Evolutionary conservation across 64 coral and sea anemone genomes (phyloP).

Genomic region (Pachyseris speciosa): DNA sequence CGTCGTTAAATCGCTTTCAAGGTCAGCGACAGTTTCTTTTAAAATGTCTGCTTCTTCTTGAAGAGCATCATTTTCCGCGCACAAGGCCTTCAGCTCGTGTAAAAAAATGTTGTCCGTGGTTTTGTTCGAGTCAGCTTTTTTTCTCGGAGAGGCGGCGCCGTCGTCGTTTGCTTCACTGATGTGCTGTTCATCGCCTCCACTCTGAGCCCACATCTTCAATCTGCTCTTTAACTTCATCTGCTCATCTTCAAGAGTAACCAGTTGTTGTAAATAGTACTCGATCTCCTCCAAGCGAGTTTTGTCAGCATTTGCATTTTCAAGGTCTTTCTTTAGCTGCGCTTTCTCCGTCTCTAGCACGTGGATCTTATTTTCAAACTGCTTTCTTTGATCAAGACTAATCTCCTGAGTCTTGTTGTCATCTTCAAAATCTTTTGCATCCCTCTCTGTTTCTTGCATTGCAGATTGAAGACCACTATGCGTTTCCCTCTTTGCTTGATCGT

Average conservation of each 20-base stretch:
- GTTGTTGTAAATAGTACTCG: conserved; percentile 56
- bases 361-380: not conserved
- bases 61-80: conserved; percentile 51
- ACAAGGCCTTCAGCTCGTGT: conserved; percentile 50
- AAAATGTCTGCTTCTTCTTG: conserved; percentile 66
- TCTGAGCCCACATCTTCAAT: conserved; percentile 33
- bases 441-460: not conserved
- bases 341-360: conserved; percentile 74
- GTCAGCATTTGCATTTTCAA: conserved; percentile 62
- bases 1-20: conserved; percentile 72
- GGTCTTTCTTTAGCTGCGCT: conserved; percentile 66
- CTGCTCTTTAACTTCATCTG: conserved; percentile 53
- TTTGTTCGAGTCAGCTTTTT: not conserved
- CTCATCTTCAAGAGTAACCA: conserved; percentile 74
- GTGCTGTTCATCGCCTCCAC: not conserved
- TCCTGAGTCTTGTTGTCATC: not conserved
- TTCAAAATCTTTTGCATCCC: not conserved
- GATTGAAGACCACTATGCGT: conserved; percentile 1
- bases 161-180: not conserved
- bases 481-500: conserved; percentile 57
- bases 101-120: not conserved
- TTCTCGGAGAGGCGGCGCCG: not conserved
- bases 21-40: conserved; percentile 68
- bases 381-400: not conserved
- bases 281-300: conserved; percentile 79